Conservation (phyloP, 2,888 invertebrate genomes). For the Spialia ferax region DNA sequence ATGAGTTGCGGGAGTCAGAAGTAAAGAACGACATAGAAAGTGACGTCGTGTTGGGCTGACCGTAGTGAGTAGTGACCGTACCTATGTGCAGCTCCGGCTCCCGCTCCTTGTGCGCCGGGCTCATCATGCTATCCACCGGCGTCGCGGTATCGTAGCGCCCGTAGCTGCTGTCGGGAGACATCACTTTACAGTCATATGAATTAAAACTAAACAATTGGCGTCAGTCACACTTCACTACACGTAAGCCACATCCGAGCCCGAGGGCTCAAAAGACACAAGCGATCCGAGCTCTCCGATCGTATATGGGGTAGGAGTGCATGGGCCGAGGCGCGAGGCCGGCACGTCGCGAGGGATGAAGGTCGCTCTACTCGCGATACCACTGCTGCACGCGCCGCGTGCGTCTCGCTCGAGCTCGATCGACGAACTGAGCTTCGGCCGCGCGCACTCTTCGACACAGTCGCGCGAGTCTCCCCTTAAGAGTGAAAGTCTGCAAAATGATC, state of each 20-base stretch:
- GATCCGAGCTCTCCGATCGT: constrained; percentile 65
- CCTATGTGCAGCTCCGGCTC: constrained; percentile 92
- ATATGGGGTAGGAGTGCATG: constrained; percentile 78
- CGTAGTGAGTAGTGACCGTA: constrained; percentile 58
- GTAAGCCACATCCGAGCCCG: constrained; percentile 74
- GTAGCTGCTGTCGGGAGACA: constrained; percentile 90
- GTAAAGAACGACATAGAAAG: constrained; percentile 42
- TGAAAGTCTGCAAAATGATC: constrained; percentile 88
- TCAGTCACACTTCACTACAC: constrained; percentile 80
- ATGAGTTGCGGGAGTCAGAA: constrained; percentile 11
- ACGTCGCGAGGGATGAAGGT: constrained; percentile 82
- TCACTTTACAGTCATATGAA: constrained; percentile 83
- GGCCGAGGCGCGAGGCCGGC: constrained; percentile 66
- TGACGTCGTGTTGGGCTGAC: background rate
- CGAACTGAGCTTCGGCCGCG: constrained; percentile 80
- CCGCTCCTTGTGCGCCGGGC: constrained; percentile 77
- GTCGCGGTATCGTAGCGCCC: constrained; percentile 85
- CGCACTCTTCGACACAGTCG: constrained; percentile 75
- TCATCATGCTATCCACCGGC: constrained; percentile 82
- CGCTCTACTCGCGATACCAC: constrained; percentile 63
- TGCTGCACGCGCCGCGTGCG: constrained; percentile 80
- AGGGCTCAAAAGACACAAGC: constrained; percentile 56
- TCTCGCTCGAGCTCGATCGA: constrained; percentile 86
- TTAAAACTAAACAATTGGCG: constrained; percentile 65
- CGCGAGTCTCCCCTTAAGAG: constrained; percentile 82